Conservation (phyloP, 2,113 vertebrate genomes). For the Halcyon senegalensis region DNA sequence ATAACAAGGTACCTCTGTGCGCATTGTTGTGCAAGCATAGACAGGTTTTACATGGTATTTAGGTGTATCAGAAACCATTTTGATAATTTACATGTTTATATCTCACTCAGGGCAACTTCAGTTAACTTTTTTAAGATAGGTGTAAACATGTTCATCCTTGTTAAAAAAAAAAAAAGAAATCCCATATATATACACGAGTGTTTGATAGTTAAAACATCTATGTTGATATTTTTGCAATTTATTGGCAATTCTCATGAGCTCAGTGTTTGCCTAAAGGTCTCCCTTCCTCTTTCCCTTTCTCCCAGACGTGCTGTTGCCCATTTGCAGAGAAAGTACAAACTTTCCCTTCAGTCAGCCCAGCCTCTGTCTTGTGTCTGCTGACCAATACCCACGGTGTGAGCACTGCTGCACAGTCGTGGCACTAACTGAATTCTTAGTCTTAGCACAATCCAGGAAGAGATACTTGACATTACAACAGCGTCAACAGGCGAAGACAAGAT, state of each 20-base stretch:
- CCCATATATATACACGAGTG: background rate
- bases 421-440: background rate
- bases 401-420: background rate
- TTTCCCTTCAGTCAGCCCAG: background rate
- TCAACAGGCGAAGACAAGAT: background rate
- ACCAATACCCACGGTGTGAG: background rate
- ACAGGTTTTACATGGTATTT: slow-evolving; percentile 40
- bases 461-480: background rate
- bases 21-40: slow-evolving; percentile 27
- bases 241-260: background rate
- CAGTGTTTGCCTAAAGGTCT: background rate
- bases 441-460: background rate
- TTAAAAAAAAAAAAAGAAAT: too few species aligned
- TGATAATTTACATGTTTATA: background rate
- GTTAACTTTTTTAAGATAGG: background rate
- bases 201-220: background rate
- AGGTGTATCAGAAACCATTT: slow-evolving; percentile 40
- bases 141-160: background rate
- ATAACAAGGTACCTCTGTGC: background rate
- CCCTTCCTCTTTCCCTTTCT: background rate
- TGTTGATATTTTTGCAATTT: background rate
- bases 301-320: background rate
- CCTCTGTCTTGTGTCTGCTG: background rate
- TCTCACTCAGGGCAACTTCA: background rate
- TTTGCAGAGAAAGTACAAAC: background rate